Percentiles rank a stretch among this genome's conserved stretches.
Evolutionary conservation across 1,140 invertebrate species (phyloP).

Genomic region (Penaeus vannamei): DNA sequence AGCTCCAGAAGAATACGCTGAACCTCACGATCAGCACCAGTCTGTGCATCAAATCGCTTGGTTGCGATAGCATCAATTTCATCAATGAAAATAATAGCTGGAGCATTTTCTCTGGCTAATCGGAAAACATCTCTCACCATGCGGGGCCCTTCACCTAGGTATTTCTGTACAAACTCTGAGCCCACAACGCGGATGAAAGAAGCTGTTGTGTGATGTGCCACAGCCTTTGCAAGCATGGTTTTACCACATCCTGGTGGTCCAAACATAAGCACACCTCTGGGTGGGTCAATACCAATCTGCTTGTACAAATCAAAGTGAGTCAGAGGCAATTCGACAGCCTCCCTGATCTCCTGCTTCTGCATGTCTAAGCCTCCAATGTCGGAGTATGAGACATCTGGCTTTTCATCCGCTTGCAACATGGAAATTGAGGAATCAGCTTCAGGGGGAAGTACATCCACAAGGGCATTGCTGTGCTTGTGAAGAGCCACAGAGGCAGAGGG

Average conservation of each 20-base stretch:
- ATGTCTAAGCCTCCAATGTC: slow-evolving; percentile 99
- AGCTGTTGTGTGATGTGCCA: slow-evolving; percentile 97
- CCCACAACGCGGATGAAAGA: slow-evolving; percentile 99
- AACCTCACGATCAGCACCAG: slow-evolving; percentile 98
- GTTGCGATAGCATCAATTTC: slow-evolving; percentile 99
- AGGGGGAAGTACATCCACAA: slow-evolving; percentile 97
- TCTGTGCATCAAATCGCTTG: slow-evolving; percentile 98
- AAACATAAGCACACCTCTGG: slow-evolving; percentile 98
- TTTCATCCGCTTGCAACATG: slow-evolving; percentile 96
- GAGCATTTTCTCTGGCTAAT: slow-evolving; percentile 98
- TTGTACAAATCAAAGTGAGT: slow-evolving; percentile 99
- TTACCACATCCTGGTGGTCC: slow-evolving; percentile 97
- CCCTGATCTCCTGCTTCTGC: slow-evolving; percentile 99
- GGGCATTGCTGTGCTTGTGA: slow-evolving; percentile 97
- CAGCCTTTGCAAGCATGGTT: slow-evolving; percentile 99
- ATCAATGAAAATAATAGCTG: slow-evolving; percentile 99
- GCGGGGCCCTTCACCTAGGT: slow-evolving; percentile 97
- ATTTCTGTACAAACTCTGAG: slow-evolving; percentile 99
- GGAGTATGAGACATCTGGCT: slow-evolving; percentile 96
- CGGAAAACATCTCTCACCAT: slow-evolving; percentile 99
- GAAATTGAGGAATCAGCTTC: slow-evolving; percentile 98
- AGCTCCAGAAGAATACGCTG: slow-evolving; percentile 98
- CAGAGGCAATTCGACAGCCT: slow-evolving; percentile 97
- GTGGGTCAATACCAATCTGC: slow-evolving; percentile 97
- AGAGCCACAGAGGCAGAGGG: slow-evolving; percentile 96